phyloP scores from a whole-genome alignment of 2,113 vertebrate genomes.

The Plecturocebus donacophilus region DNA sequence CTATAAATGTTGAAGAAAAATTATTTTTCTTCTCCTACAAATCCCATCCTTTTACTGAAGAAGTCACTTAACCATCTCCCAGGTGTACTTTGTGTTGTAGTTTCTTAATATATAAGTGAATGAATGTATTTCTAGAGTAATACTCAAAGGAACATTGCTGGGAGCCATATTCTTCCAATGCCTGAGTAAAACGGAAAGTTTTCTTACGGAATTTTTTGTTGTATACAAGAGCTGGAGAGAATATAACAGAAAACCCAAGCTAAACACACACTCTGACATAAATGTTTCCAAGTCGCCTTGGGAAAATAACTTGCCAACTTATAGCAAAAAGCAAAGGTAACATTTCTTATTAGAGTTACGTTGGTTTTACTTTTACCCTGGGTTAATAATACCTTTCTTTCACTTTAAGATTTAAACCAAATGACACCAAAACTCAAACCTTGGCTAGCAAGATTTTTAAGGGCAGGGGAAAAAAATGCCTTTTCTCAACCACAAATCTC shows the following conservation, averaged over 20 bases:
- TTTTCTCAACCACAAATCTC: not conserved
- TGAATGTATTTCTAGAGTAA: not conserved
- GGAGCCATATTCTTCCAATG: not conserved
- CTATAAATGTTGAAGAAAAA: not conserved
- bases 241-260: not conserved
- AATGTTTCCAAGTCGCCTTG: not conserved
- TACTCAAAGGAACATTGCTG: not conserved
- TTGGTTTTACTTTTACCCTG: not conserved
- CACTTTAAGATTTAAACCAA: slow-evolving; percentile 26
- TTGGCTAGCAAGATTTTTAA: not conserved
- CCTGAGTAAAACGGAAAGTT: not conserved
- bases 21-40: not conserved
- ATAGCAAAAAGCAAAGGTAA: slow-evolving; percentile 42
- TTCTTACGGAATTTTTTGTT: not conserved
- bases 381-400: not conserved
- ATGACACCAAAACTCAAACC: slow-evolving; percentile 12
- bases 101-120: not conserved
- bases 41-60: not conserved
- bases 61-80: not conserved
- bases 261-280: not conserved
- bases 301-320: not conserved
- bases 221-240: not conserved
- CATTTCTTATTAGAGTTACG: not conserved
- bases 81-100: not conserved
- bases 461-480: not conserved